Conservation (phyloP, 2,113 vertebrate species). For the Gorilla gorilla region DNA sequence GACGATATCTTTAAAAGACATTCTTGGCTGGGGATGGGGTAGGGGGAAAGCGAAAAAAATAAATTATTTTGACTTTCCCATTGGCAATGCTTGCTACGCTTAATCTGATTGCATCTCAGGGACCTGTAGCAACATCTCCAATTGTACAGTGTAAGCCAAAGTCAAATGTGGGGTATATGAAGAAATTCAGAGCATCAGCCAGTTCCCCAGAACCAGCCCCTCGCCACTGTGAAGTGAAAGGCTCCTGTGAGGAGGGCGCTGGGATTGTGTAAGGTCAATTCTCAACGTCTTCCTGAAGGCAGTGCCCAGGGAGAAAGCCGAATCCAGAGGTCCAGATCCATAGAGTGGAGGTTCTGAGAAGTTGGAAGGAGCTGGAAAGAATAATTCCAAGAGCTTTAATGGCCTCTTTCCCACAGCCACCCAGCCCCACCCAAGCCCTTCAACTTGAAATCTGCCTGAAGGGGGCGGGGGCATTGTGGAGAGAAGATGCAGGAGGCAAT, state of each 20-base stretch:
- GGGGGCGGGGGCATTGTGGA: background rate
- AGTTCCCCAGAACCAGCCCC: background rate
- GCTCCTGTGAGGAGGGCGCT: background rate
- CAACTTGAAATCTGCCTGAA: background rate
- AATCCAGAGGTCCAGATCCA: conserved; percentile 57
- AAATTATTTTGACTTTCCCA: background rate
- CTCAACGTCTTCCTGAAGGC: conserved; percentile 58
- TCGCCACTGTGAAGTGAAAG: background rate
- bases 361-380: conserved; percentile 65
- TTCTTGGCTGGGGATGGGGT: too few relatives aligned
- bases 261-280: background rate
- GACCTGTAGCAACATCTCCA: background rate
- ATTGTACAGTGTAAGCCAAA: background rate
- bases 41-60: too few relatives aligned
- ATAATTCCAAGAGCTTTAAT: conserved; percentile 59
- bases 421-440: conserved; percentile 37
- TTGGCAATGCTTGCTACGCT: background rate
- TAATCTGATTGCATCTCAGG: background rate
- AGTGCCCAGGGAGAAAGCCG: conserved; percentile 26
- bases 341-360: background rate
- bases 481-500: background rate
- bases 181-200: background rate
- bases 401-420: conserved; percentile 30
- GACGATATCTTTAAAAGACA: conserved; percentile 25
- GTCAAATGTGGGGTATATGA: background rate